phyloP scores from a whole-genome alignment of 1,140 invertebrate genomes.

The Drosophila insularis region DNA sequence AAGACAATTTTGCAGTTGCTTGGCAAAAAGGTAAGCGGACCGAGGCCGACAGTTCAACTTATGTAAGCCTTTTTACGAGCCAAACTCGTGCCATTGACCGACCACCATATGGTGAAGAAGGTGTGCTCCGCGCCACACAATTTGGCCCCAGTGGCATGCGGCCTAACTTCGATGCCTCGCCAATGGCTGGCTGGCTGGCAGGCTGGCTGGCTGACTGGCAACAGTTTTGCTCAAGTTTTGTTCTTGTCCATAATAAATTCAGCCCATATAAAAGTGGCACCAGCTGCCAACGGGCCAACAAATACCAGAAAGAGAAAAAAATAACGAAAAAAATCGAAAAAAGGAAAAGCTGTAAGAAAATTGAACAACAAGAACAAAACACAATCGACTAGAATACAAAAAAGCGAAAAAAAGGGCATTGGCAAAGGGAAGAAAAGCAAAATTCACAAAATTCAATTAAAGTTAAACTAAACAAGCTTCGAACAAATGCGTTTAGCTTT shows the following conservation, averaged over 20 bases:
- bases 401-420: conserved; percentile 32
- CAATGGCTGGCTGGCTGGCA: conserved; percentile 15
- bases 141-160: conserved; percentile 44
- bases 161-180: conserved; percentile 26
- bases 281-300: conserved; percentile 64
- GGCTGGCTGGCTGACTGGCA: conserved; percentile 24
- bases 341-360: conserved; percentile 54
- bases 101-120: conserved; percentile 71
- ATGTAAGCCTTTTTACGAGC: conserved; percentile 77
- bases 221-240: conserved; percentile 60
- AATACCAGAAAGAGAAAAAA: conserved; percentile 46
- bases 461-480: conserved; percentile 81
- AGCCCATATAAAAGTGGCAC: conserved; percentile 77
- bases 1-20: conserved; percentile 79
- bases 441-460: conserved; percentile 81
- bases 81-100: conserved; percentile 69
- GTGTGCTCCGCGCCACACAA: conserved; percentile 51
- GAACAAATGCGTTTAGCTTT: conserved; percentile 79
- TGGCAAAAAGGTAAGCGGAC: conserved; percentile 69
- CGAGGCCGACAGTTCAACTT: conserved; percentile 33
- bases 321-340: neutral
- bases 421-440: conserved; percentile 60
- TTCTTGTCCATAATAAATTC: conserved; percentile 76
- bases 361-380: conserved; percentile 48
- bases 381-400: conserved; percentile 47